phyloP scores from a whole-genome alignment of 1,140 invertebrate genomes.

The Cotesia vestalis region DNA sequence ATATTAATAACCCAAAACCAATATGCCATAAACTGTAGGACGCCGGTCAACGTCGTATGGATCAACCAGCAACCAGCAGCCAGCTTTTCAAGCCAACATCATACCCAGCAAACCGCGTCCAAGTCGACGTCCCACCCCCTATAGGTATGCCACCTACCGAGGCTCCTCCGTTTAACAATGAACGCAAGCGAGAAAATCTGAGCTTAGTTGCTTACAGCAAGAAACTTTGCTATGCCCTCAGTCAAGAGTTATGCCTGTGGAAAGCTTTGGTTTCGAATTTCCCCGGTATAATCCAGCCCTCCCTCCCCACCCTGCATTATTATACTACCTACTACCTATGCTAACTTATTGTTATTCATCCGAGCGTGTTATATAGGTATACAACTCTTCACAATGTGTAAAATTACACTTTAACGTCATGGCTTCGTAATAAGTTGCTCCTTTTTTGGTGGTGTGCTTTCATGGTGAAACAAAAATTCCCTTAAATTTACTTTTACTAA shows the following conservation, averaged over 20 bases:
- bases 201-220: constrained; percentile 4
- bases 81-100: constrained; percentile 16
- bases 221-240: constrained; percentile 13
- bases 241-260: constrained; percentile 13
- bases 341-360: neutral
- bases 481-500: no score
- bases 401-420: no score
- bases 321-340: neutral
- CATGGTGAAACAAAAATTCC: no score
- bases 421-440: no score
- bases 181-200: constrained; percentile 20
- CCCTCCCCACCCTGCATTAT: neutral
- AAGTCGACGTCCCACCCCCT: no score
- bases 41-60: constrained; percentile 25
- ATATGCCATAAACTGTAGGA: constrained; percentile 44
- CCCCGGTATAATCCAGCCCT: neutral
- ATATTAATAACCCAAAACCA: constrained; percentile 54
- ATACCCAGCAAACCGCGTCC: neutral
- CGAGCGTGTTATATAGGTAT: no score
- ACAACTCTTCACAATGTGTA: no score
- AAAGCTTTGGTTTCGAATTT: constrained; percentile 12
- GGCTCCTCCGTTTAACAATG: constrained; percentile 10
- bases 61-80: constrained; percentile 4
- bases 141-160: no score
- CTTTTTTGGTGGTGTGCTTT: no score